These are phyloP conservation scores for Mirza zaza DNA, from an alignment of 2,113 vertebrate species.

Conservation along the genomic window DNA sequence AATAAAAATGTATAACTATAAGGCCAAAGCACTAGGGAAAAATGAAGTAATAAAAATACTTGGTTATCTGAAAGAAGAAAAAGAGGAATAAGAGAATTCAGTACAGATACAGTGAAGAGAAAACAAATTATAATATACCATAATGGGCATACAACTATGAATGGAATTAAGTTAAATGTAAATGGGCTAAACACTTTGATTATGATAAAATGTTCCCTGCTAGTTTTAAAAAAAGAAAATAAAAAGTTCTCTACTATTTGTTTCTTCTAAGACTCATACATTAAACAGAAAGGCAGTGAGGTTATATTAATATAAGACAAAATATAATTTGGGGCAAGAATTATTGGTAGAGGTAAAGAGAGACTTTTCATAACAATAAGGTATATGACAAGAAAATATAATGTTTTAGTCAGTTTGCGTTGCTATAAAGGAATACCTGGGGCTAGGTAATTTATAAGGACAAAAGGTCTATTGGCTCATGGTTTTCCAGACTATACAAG, in stretches of 20 bases:
- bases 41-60: not conserved
- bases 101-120: not conserved
- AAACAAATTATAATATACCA: not conserved
- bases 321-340: not conserved
- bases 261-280: not conserved
- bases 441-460: too few relatives aligned
- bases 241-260: not conserved
- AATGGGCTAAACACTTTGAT: not conserved
- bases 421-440: too few relatives aligned
- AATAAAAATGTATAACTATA: not conserved
- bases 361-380: not conserved
- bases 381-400: not conserved
- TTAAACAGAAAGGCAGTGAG: not conserved
- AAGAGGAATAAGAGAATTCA: not conserved
- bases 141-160: accelerated
- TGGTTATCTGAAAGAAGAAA: not conserved
- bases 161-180: not conserved
- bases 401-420: not conserved
- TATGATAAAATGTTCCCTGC: not conserved
- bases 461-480: too few relatives aligned
- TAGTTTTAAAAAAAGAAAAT: not conserved
- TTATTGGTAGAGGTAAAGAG: not conserved
- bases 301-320: too few relatives aligned
- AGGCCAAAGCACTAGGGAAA: too few relatives aligned
- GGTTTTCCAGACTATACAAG: too few relatives aligned